Evolutionary conservation across 2,797 vertebrate genomes (phyloP).

Genomic region (Prunella strophiata): DNA sequence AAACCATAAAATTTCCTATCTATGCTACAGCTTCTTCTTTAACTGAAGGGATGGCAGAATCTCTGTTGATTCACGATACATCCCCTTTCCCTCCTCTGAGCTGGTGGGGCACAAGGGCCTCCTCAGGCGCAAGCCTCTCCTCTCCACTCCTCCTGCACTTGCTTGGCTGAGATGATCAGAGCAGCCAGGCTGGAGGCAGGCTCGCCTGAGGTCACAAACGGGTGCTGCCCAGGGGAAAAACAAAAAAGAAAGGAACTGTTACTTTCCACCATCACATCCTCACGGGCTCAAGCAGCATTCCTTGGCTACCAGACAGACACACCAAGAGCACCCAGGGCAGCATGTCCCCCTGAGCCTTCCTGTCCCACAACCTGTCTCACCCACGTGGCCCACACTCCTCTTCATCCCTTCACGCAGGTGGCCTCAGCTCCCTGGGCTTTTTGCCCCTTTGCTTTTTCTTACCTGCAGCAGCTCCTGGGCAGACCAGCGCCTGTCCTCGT

Average conservation of each 20-base stretch:
- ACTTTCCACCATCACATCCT: not conserved
- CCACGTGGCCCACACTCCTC: too few species aligned
- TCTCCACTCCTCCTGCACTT: not conserved
- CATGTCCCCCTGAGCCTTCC: not conserved
- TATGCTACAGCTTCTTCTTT: rapidly evolving
- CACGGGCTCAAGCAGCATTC: too few species aligned
- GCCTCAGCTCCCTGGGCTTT: not conserved
- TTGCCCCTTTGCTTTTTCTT: not conserved
- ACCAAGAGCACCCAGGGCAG: not conserved
- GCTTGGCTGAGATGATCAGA: not conserved
- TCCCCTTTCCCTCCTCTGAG: too few species aligned
- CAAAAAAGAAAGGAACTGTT: not conserved
- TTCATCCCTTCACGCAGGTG: too few species aligned
- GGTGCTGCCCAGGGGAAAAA: not conserved
- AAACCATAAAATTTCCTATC: too few species aligned
- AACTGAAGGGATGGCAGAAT: too few species aligned
- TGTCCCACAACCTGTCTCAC: rapidly evolving
- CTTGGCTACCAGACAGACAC: not conserved
- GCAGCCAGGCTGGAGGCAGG: not conserved
- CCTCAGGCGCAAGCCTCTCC: too few species aligned
- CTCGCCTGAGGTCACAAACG: not conserved
- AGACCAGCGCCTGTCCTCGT: not conserved
- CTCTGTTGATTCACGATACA: rapidly evolving
- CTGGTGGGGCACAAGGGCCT: too few species aligned
- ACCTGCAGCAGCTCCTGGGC: not conserved